Evolutionary conservation across 2,113 vertebrate genomes (phyloP).

Genomic region (Phrynosoma blainvillii): DNA sequence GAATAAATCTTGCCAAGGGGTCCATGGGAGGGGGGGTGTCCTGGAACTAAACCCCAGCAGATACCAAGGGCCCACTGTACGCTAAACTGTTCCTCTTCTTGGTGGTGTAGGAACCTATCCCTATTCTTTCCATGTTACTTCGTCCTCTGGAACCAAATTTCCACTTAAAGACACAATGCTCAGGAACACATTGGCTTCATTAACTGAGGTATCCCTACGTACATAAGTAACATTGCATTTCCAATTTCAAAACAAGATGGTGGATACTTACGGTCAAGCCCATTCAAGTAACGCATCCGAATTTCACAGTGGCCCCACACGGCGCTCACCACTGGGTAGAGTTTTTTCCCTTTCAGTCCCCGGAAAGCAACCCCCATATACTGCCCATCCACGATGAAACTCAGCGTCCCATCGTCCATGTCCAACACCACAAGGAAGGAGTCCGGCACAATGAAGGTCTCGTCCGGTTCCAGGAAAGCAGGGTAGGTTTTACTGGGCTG

Average conservation of each 20-base stretch:
- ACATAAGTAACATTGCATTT: too few relatives aligned
- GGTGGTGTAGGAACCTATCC: too few relatives aligned
- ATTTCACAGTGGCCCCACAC: constrained; percentile 99
- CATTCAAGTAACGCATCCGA: constrained; percentile 98
- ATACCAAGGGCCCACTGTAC: too few relatives aligned
- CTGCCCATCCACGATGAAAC: constrained; percentile 97
- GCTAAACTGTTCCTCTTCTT: too few relatives aligned
- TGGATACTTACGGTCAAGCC: constrained; percentile 96
- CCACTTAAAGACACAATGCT: too few relatives aligned
- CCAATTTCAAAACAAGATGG: background rate
- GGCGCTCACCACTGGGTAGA: constrained; percentile 96
- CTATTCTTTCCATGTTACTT: too few relatives aligned
- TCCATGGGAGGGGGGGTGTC: too few relatives aligned
- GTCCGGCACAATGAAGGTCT: constrained; percentile 96
- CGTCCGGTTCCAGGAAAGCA: constrained; percentile 90
- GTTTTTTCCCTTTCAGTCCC: constrained; percentile 95
- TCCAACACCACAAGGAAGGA: constrained; percentile 96
- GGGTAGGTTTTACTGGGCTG: constrained; percentile 93
- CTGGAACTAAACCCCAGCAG: too few relatives aligned
- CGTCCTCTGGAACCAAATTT: too few relatives aligned
- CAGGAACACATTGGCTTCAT: too few relatives aligned
- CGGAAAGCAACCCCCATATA: constrained; percentile 96
- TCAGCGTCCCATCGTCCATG: constrained; percentile 97
- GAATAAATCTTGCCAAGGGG: too few relatives aligned
- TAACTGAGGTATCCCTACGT: too few relatives aligned